Base-by-base conservation (phyloP, 2,797 vertebrate genomes). In the Microctenopoma steveboyesi region DNA sequence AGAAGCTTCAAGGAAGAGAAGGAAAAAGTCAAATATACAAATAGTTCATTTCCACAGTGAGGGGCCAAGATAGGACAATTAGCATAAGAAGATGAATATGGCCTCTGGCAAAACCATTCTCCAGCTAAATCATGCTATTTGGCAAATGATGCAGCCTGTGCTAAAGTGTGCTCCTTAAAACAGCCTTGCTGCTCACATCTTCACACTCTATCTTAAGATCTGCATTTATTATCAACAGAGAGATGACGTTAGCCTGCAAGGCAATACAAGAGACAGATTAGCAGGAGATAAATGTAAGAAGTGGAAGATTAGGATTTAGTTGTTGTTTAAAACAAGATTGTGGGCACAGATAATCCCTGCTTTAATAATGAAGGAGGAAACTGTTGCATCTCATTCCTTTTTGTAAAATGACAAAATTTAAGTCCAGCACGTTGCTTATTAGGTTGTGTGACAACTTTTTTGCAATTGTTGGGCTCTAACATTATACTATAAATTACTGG, bases 51-150 rank as follows among this genome's bases (percentile, higher is more conserved):
- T 74, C 55, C n/a, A 15, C 40, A 64, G 43, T 57, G 55, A 59
- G 39, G 30, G 12, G 59, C 78, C 0, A 33, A 58, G 60, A 69
- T 64, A 40, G 55, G 8, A 52, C 56, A 56, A 82, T 84, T 78
- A 81, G 65, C 35, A 16, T 74, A 28, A 69, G 49, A 74, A 54
- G 56, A 83, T 43, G 42, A 67, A 79, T 73, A 56, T 42, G 28
- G 58, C 72, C 56, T 42, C 54, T 55, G 66, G 79, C 64, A 57
- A 61, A 74, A 76, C 49, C 64, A 37, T 76, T 79, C 51, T 42
- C 64, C 40, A 52, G 49, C 45, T 75, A 73, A 81, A 84, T 86
- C 59, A 62, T 33, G 8, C 58, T 45, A 72, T 81, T 66, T 79
- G 64, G 57, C 51, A 83, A 86, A 89, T 72, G 43, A 83, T 58